Evolutionary conservation across 2,888 invertebrate genomes (phyloP).

Genomic region (Drosophila siamana): DNA sequence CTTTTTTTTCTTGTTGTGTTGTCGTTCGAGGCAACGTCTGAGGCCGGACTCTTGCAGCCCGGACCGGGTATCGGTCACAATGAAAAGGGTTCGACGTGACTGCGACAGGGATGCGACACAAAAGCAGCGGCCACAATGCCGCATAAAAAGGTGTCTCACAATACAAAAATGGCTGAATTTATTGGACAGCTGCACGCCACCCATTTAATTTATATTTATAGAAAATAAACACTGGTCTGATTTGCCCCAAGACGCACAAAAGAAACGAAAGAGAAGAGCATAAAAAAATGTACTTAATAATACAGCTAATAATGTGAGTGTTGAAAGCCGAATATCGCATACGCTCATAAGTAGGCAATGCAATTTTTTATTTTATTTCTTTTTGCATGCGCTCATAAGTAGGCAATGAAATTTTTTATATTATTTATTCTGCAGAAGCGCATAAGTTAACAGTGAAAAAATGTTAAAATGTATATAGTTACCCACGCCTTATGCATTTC

Average conservation of each 20-base stretch:
- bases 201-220: constrained; percentile 81
- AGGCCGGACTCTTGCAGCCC: constrained; percentile 19
- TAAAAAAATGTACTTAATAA: constrained; percentile 34
- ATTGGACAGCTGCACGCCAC: constrained; percentile 83
- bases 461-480: too few relatives aligned
- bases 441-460: too few relatives aligned
- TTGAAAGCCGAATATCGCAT: neutral
- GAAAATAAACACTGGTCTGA: constrained; percentile 71
- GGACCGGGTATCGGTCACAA: constrained; percentile 50
- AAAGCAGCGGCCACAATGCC: constrained; percentile 62
- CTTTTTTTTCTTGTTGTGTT: too few relatives aligned
- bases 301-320: constrained; percentile 14
- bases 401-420: too few relatives aligned
- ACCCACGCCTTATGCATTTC: too few relatives aligned
- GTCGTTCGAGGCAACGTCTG: constrained; percentile 23
- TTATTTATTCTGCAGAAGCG: too few relatives aligned
- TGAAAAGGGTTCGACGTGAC: constrained; percentile 77
- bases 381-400: too few relatives aligned
- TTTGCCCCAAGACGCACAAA: constrained; percentile 38
- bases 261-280: constrained; percentile 21
- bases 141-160: constrained; percentile 71
- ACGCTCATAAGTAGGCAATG: constrained; percentile 29
- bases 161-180: constrained; percentile 81
- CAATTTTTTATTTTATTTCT: too few relatives aligned
- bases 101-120: constrained; percentile 66